phyloP scores from a whole-genome alignment of 2,888 invertebrate genomes.

The Hirtodrosophila alboralis region DNA sequence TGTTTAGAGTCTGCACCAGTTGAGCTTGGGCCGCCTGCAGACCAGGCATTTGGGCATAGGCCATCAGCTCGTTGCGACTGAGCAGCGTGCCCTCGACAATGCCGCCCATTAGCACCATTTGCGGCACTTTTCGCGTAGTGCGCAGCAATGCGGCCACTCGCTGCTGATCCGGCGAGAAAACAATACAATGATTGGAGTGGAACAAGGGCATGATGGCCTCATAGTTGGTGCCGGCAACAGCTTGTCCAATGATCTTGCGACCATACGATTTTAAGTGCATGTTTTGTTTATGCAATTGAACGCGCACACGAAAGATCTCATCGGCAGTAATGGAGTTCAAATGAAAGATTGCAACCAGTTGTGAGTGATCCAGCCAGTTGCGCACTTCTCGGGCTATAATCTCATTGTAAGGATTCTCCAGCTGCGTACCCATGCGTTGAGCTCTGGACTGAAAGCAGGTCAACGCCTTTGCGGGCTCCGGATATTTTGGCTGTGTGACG shows the following conservation, averaged over 20 bases:
- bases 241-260: constrained; percentile 87
- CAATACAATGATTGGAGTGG: constrained; percentile 87
- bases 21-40: constrained; percentile 88
- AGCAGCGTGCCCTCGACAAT: constrained; percentile 89
- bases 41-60: constrained; percentile 88
- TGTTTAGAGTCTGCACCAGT: constrained; percentile 88
- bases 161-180: constrained; percentile 89
- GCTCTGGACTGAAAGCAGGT: constrained; percentile 85
- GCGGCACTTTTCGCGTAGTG: constrained; percentile 89
- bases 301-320: constrained; percentile 87
- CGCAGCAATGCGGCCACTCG: constrained; percentile 87
- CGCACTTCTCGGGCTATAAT: constrained; percentile 90
- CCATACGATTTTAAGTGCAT: constrained; percentile 90
- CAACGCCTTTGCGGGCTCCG: constrained; percentile 85
- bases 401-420: constrained; percentile 89
- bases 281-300: constrained; percentile 87
- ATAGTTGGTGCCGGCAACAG: constrained; percentile 88
- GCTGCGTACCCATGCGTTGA: constrained; percentile 70
- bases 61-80: constrained; percentile 88
- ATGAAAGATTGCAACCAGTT: constrained; percentile 90
- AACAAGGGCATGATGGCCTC: constrained; percentile 88
- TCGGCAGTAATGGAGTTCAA: constrained; percentile 88
- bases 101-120: constrained; percentile 90
- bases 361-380: constrained; percentile 89
- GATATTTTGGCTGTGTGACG: constrained; percentile 87